Percentiles rank a stretch among this genome's conserved stretches.
Evolutionary conservation across 37 sponge, comb jelly and placozoan genomes (phyloP).

Genomic region (Tethya wilhelma): DNA sequence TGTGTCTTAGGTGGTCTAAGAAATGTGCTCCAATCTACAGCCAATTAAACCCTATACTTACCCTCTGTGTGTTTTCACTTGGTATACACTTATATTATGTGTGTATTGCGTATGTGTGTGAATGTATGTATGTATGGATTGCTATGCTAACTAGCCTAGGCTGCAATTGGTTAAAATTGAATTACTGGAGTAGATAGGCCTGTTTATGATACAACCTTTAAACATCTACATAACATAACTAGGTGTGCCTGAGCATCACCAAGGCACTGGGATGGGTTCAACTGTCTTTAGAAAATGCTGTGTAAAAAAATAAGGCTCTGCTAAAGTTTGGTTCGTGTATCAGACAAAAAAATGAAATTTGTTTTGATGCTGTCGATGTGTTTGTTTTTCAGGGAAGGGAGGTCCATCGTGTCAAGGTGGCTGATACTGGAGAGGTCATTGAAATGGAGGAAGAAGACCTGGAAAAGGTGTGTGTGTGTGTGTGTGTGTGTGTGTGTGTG

Average conservation of each 20-base stretch:
- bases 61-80: too few relatives aligned
- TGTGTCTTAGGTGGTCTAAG: too few relatives aligned
- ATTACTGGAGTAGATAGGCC: too few relatives aligned
- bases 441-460: constrained; percentile 84
- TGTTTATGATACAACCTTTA: too few relatives aligned
- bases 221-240: too few relatives aligned
- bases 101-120: neutral
- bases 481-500: constrained; percentile 17
- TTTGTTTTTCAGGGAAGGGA: constrained; percentile 44
- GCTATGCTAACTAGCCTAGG: neutral
- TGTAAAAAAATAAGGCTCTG: neutral
- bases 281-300: neutral
- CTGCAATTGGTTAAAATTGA: too few relatives aligned
- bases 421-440: constrained; percentile 59
- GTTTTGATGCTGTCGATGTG: neutral
- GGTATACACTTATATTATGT: neutral
- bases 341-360: neutral
- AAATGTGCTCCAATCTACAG: too few relatives aligned
- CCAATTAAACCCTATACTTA: too few relatives aligned
- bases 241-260: neutral
- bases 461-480: constrained; percentile 54
- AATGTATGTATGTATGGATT: neutral
- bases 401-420: constrained; percentile 53
- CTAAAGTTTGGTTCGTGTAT: neutral
- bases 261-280: neutral